Evolutionary conservation across 2,113 vertebrate species (phyloP), one percentile per base, ranked within the genome.

Genomic region (Dicentrarchus labrax): DNA sequence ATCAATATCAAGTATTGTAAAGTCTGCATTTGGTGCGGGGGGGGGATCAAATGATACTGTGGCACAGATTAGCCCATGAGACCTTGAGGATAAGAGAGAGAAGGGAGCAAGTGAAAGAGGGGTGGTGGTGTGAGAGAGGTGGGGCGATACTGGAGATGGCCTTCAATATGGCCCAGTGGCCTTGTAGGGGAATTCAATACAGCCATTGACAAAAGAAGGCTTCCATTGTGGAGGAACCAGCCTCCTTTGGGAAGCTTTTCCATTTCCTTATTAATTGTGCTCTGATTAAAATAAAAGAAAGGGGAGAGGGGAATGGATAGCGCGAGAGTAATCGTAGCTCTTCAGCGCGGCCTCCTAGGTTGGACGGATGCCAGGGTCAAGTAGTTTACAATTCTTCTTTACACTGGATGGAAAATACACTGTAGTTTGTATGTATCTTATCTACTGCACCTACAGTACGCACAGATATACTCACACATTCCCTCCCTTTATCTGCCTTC

Each of bases 191-290:
- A 95, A 95, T 92, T 94, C 94, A 92, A 93, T 94, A 93, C 91
- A 70, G 64, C 91, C 84, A 88, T 89, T 92, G 91, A 94, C 93
- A 93, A 94, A 93, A 93, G 92, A 93, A 93, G 86, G 88, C 83
- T 77, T 88, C 87, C 80, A 89, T 93, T 94, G 90, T 92, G 68
- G 83, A 77, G 67, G 72, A 76, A 69, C 57, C 62, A 10, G 83
- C 82, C 87, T 90, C 91, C 89, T 92, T 89, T 88, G 91, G 90
- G 92, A 93, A 86, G 82, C 83, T 11, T 71, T 88, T 94, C 91
- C 88, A 92, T 93, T 92, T 92, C 89, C 90, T 93, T 89, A 91
- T 94, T 95, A 92, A 93, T 92, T 89, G 93, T 91, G 68, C 87
- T 90, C 90, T 90, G 83, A 88, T 89, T 90, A 91, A 91, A 91